A percentile compares a stretch with the other conserved stretches of the same genome.
Evolutionary conservation across 2,113 vertebrate species (phyloP).

Genomic region (Strigops habroptila): DNA sequence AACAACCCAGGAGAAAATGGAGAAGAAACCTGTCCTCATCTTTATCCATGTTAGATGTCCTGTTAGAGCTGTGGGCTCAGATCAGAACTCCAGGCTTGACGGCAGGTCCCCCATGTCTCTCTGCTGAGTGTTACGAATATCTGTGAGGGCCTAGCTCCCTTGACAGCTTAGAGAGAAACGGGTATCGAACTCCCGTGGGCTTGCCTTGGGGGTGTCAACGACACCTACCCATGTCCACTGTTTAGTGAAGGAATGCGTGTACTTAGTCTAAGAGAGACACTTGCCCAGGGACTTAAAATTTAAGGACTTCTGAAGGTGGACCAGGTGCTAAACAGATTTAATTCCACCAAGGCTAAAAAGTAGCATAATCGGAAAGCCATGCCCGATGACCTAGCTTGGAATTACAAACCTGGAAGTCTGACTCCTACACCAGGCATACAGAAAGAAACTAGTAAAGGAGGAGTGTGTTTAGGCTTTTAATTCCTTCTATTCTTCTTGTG

Average conservation of each 20-base stretch:
- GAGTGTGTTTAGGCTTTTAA: background rate
- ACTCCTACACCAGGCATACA: background rate
- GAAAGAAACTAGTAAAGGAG: background rate
- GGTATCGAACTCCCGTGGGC: background rate
- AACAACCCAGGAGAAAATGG: background rate
- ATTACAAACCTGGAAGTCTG: background rate
- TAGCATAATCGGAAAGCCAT: background rate
- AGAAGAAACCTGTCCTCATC: background rate
- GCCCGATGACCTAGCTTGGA: background rate
- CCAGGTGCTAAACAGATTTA: background rate
- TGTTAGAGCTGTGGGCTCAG: background rate
- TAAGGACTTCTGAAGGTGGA: background rate
- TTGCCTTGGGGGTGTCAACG: background rate
- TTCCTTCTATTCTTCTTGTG: background rate
- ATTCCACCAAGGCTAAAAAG: background rate
- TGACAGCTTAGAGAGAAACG: background rate
- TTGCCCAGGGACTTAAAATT: background rate
- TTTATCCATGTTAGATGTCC: background rate
- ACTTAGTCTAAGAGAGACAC: background rate
- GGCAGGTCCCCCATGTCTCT: background rate
- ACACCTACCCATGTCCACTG: accelerated
- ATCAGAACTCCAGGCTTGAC: background rate
- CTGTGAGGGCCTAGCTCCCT: background rate
- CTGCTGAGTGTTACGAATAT: background rate
- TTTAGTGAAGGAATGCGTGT: background rate